phyloP scores from a whole-genome alignment of 1,140 invertebrate genomes.

The Drosophila simulans region DNA sequence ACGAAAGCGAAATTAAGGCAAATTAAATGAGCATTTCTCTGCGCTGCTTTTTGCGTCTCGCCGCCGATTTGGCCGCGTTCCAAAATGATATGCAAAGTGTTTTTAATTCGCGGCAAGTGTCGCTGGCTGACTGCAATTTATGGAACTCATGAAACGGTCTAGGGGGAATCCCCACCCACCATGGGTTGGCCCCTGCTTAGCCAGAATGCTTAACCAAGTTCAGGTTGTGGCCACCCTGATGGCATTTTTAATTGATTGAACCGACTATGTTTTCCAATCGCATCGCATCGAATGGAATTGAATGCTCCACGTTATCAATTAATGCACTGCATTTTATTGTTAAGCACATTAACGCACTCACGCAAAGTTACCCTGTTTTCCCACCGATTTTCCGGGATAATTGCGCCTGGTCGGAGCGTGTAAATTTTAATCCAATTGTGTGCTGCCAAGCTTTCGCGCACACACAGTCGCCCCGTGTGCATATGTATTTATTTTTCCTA shows the following conservation, averaged over 20 bases:
- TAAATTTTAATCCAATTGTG: conserved; percentile 83
- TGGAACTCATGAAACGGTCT: conserved; percentile 42
- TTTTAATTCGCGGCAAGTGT: conserved; percentile 71
- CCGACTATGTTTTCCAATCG: conserved; percentile 37
- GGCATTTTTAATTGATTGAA: conserved; percentile 47
- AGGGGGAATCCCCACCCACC: not conserved
- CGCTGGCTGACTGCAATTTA: conserved; percentile 46
- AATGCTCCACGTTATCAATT: conserved; percentile 69
- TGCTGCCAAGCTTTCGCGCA: conserved; percentile 61
- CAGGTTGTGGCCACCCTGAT: conserved; percentile 45
- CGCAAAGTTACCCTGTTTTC: conserved; percentile 47
- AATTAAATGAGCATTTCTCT: conserved; percentile 58
- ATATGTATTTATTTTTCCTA: conserved; percentile 78
- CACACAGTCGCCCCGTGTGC: conserved; percentile 39
- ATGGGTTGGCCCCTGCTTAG: conserved; percentile 8
- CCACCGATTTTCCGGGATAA: conserved; percentile 46
- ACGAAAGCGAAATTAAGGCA: conserved; percentile 72
- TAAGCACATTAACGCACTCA: conserved; percentile 82
- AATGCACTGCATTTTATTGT: conserved; percentile 82
- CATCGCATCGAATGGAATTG: conserved; percentile 19
- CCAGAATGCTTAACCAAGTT: conserved; percentile 33
- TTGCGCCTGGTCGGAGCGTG: conserved; percentile 77
- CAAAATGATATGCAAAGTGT: conserved; percentile 76
- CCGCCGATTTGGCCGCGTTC: conserved; percentile 57
- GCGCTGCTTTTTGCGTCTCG: conserved; percentile 6